A percentile compares a stretch with the other conserved stretches of the same genome.
Evolutionary conservation across 2,113 vertebrate genomes (phyloP).

Genomic region (Theristicus caerulescens): DNA sequence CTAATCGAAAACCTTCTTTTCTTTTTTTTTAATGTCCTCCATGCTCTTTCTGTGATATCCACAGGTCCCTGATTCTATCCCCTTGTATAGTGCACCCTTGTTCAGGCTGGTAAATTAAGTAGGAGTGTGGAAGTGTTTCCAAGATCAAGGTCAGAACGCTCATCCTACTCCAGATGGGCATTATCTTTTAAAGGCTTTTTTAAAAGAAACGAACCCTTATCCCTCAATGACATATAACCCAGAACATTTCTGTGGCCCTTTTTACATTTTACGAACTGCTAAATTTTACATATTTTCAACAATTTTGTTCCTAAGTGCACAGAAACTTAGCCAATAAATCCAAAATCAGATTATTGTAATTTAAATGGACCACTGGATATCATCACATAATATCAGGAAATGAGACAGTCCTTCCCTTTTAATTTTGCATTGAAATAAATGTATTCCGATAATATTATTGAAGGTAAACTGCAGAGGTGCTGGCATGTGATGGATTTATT

Average conservation of each 20-base stretch:
- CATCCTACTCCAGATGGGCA: neutral
- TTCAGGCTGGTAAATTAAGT: neutral
- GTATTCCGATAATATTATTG: neutral
- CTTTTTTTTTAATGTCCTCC: neutral
- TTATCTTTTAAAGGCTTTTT: neutral
- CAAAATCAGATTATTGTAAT: neutral
- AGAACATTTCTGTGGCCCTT: neutral
- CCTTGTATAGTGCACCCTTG: neutral
- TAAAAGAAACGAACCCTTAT: neutral
- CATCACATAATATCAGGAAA: neutral
- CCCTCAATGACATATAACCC: neutral
- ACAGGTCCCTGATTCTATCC: neutral
- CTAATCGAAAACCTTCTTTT: neutral
- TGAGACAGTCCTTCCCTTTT: neutral
- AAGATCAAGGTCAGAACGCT: neutral
- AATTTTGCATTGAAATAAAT: neutral
- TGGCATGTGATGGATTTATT: neutral
- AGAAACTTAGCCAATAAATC: neutral
- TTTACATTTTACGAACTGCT: neutral
- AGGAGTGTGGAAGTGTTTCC: neutral
- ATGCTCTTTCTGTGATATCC: neutral
- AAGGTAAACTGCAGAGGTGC: neutral
- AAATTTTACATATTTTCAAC: neutral
- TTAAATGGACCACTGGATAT: neutral
- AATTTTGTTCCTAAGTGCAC: neutral